Evolutionary conservation across 2,888 invertebrate species (phyloP), one percentile per base, ranked within the genome.

Genomic region (Caradrina clavipalpis): DNA sequence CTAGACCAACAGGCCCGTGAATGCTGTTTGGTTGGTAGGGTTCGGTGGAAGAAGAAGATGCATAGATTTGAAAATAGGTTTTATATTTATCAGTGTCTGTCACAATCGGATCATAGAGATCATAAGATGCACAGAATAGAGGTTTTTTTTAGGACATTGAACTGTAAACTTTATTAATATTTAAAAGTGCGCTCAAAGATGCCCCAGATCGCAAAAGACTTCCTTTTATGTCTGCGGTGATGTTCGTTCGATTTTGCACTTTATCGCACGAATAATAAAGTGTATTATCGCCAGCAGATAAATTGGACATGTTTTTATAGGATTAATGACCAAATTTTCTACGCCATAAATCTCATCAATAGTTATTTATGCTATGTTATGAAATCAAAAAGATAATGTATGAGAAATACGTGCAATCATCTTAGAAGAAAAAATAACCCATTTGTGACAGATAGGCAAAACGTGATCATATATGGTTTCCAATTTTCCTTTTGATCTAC

Each of bases 41-140:
- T 53, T 76, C 35, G 39, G 47, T n/a, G 26, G 51, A 56, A 76
- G 11, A 17, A 73, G 56, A 75, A 69, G 26, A 15, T 11, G 71
- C 68, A 50, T 45, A 67, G 75, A 55, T 26, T n/a, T 45, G 1
- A 57, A 21, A 21, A 1, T 31, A 5, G 7, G 6, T 13, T 19
- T 19, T 55, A 8, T 1, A 8, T 13, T 11, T 13, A 1, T 39
- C 39, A 39, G 39, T 11, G 13, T 0, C 13, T 0, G 39, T 39
- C 39, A 11, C 11, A 35, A 35, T 35, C 8, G 35, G 35, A 39
- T 39, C 11, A 39, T 39, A 39, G 10, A 11, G 35, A 13, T 2
- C 39, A 39, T 39, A 4, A 39, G 13, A 13, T 39, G 39, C 11
- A 3, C 11, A 13, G 13, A 11, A 39, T 39, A 47, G 47, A 17